Evolutionary conservation across 2,113 vertebrate genomes (phyloP).

Genomic region (Archilochus colubris): DNA sequence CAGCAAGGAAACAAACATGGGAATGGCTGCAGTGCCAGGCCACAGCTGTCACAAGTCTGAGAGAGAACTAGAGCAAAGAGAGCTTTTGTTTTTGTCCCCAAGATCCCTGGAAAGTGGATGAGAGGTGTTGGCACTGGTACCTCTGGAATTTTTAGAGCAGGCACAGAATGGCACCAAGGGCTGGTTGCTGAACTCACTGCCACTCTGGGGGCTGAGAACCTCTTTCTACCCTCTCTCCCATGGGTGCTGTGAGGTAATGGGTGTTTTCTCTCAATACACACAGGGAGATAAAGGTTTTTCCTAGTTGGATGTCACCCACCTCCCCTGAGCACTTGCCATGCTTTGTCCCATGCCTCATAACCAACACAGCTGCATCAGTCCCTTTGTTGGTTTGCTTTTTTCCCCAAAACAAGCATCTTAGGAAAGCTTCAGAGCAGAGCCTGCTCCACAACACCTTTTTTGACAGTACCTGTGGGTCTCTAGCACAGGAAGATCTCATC

Average conservation of each 20-base stretch:
- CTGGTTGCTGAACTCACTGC: background rate
- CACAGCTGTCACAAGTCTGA: rapidly evolving
- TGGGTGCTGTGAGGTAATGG: background rate
- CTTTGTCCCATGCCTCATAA: background rate
- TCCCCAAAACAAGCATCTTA: background rate
- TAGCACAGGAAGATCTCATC: rapidly evolving
- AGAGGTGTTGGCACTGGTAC: background rate
- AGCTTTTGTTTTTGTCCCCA: background rate
- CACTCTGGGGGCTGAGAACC: background rate
- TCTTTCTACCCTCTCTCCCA: background rate
- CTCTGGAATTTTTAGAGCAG: background rate
- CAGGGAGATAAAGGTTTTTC: background rate
- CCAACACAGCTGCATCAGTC: background rate
- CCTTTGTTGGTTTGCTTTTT: background rate
- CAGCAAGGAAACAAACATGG: background rate
- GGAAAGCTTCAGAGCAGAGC: background rate
- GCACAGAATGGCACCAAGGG: background rate
- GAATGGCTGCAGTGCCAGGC: background rate
- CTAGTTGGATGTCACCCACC: background rate
- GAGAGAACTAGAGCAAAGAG: background rate
- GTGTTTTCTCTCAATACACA: background rate
- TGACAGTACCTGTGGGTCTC: background rate
- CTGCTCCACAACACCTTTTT: background rate
- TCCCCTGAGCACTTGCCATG: background rate
- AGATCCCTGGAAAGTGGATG: background rate